Base-by-base conservation (phyloP, 1,140 invertebrate species). In the Drosophila quadrilineata region DNA sequence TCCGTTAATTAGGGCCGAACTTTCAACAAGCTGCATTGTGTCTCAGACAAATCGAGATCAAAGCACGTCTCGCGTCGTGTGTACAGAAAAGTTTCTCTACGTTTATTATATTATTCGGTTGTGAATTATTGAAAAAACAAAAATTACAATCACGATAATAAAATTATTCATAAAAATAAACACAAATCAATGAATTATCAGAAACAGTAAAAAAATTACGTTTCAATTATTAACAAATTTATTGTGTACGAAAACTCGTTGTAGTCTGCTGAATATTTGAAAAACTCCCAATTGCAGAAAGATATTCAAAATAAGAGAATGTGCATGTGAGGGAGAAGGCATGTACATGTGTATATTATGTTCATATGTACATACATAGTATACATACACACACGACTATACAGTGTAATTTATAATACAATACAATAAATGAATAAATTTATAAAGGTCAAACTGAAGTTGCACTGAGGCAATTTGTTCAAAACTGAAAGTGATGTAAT, bases 1-100 rank as follows among this genome's bases (percentile, higher is more conserved):
- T 69, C 66, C 57, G 69, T 68, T 59, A 68, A 71, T 68, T 63
- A 56, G 65, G 65, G 64, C 57, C 41, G 54, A 71, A 68, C 69
- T 68, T 68, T 71, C 48, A 46, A 56, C 63, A 59, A 59, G 54
- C 41, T 70, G 54, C 73, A 66, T 62, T 75, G 53, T 33, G 59
- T 60, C 68, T 65, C 45, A 67, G 64, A 62, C 64, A 53, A 67
- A 67, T 67, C 58, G 52, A 69, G 41, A 64, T 75, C 63, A 71
- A 64, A 67, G 57, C 57, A 54, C 58, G 64, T 58, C 57, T 54
- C 21, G 57, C 58, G 64, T 58, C 57, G 46, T 16, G 57, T 33
- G 28, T 66, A 58, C 56, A 75, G 43, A 84, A 52, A 63, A 82
- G 79, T 65, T 82, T 84, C 56, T 68, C 56, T 45, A 69, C 75